Percentiles rank a stretch among this genome's conserved stretches.
These are phyloP conservation scores for Eciton burchellii DNA, from an alignment of 1,140 invertebrate genomes.

Conservation along the genomic window DNA sequence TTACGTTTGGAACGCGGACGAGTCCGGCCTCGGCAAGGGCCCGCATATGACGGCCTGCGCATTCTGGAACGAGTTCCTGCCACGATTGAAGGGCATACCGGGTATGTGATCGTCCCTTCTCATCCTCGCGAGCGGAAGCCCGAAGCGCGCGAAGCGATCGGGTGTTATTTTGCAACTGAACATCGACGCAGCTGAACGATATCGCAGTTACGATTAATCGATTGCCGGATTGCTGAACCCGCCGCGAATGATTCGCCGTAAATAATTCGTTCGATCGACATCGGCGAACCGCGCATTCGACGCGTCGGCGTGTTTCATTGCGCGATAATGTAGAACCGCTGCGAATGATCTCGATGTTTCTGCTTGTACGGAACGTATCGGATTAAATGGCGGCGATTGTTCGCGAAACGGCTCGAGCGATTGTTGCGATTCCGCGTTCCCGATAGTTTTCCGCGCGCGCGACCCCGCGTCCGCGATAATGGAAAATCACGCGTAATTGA, in stretches of 20 bases:
- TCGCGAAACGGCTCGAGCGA: slow-evolving; percentile 11
- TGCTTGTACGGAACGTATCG: slow-evolving; percentile 41
- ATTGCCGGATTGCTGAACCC: no score
- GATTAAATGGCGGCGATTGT: slow-evolving; percentile 46
- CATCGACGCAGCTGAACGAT: neutral
- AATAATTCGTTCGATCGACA: slow-evolving; percentile 10
- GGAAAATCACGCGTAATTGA: slow-evolving; percentile 15
- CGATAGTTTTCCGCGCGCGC: slow-evolving; percentile 11
- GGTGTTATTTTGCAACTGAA: no score
- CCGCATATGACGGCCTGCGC: slow-evolving; percentile 95
- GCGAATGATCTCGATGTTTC: slow-evolving; percentile 40
- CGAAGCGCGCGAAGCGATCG: no score
- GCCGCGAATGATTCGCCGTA: no score
- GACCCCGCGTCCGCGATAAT: neutral
- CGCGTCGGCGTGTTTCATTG: no score
- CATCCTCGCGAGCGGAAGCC: no score
- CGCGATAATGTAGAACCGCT: neutral
- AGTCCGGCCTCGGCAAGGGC: slow-evolving; percentile 90
- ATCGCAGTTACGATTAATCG: neutral
- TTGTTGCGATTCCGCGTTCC: slow-evolving; percentile 17
- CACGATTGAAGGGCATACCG: slow-evolving; percentile 91
- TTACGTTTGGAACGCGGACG: slow-evolving; percentile 94
- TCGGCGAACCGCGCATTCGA: neutral
- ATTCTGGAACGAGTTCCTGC: slow-evolving; percentile 98
- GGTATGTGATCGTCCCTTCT: slow-evolving; percentile 83